Base-by-base conservation (phyloP, 2,797 vertebrate genomes). In the Spondyliosoma cantharus region DNA sequence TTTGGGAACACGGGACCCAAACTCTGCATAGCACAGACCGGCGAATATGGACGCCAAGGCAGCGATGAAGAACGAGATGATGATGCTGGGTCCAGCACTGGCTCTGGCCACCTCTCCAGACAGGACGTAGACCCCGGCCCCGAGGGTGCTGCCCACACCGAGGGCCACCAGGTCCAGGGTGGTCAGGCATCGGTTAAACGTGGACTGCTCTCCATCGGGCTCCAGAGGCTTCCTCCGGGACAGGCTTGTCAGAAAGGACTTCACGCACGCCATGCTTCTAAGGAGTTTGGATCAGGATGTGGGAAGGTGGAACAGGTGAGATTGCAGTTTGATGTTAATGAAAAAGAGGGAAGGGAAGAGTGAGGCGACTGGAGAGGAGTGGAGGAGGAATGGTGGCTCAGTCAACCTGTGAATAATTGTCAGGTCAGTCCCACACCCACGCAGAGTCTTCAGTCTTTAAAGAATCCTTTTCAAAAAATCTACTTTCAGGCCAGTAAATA, bases 21-120 rank as follows among this genome's bases (percentile, higher is more conserved):
- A 94, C 86, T 98, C 96, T 0, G 96, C 95, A 0, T 96, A 97
- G 89, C 96, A 96, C 70, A 97, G 86, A 32, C 96, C 97, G 1
- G 96, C 96, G 24, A 97, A 95, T 78, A 97, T 89, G 4, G 96
- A 97, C 2, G 96, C 96, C 86, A 94, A 0, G 0, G 96, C 96
- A 0, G 97, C 97, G 1, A 97, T 95, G 84, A 97, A 92, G 93
- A 97, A 97, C 7, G 95, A 97, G 67, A 97, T 32, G 73, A 97
- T 79, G 2, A 97, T 96, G 90, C 96, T 96, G 0, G 97, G 97
- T 50, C 97, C 96, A 0, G 96, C 89, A 0, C 63, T 88, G 42
- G 81, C 90, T 68, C 95, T 94, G 14, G 96, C 96, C 88, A 97
- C 96, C 76, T 97, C 96, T 48, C 97, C 96, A 0, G 96, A 95